phyloP scores from a whole-genome alignment of 2,888 invertebrate species.

The Hirtodrosophila cameraria region DNA sequence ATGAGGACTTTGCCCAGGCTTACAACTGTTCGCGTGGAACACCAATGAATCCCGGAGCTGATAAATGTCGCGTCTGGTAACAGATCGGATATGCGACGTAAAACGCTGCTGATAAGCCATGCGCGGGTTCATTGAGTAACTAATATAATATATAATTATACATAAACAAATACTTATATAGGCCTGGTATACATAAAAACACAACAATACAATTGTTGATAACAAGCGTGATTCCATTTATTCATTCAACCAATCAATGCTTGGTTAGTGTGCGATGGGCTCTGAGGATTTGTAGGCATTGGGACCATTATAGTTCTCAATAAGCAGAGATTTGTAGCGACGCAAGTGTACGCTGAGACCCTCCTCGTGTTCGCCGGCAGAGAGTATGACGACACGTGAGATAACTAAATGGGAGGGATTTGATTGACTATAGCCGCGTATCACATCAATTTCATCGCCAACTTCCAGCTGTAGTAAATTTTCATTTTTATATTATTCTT shows the following conservation, averaged over 20 bases:
- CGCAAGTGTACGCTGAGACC: conserved; percentile 86
- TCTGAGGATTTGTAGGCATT: conserved; percentile 84
- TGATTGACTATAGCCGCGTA: conserved; percentile 87
- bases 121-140: conserved; percentile 12
- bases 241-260: conserved; percentile 9
- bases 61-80: conserved; percentile 80
- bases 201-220: conserved; percentile 17
- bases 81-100: neutral
- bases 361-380: conserved; percentile 85
- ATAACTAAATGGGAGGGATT: conserved; percentile 89
- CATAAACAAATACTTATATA: conserved; percentile 8
- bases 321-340: conserved; percentile 88
- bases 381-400: conserved; percentile 88
- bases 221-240: conserved; percentile 6
- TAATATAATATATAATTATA: conserved; percentile 7
- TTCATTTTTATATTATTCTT: neutral
- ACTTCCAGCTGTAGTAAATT: conserved; percentile 85
- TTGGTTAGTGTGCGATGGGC: conserved; percentile 83
- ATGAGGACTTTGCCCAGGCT: conserved; percentile 73
- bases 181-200: conserved; percentile 17
- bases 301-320: conserved; percentile 88
- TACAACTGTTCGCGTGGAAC: conserved; percentile 76
- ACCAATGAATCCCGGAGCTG: conserved; percentile 73
- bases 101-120: conserved; percentile 37
- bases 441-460: conserved; percentile 92